Evolutionary conservation across 2,113 vertebrate species (phyloP), one percentile per base, ranked within the genome.

Genomic region (Percina caprodes): DNA sequence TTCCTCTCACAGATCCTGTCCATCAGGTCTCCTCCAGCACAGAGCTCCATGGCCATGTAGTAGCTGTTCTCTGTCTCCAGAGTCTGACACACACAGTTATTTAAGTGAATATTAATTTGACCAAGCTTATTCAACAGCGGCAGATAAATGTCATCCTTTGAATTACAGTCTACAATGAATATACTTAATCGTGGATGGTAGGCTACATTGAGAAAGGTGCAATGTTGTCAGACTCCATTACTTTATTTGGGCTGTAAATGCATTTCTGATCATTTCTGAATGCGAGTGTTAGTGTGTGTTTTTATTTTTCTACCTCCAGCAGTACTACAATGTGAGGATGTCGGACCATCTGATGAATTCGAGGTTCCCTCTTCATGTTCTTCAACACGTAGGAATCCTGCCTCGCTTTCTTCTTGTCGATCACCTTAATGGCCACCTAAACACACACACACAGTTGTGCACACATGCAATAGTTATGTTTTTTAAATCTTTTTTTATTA

Each of bases 11-110:
- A 96, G 69, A 97, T 96, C 67, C 93, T 82, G 80, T 97, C 95
- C 95, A 97, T 96, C 86, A 98, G 94, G 88, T 97, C 96, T 45
- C 96, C 92, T 0, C 96, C 95, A 0, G 94, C 90, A 60, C 95
- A 96, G 23, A 96, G 94, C 88, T 97, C 96, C 95, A 96, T 96
- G 73, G 94, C 94, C 95, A 95, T 94, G 90, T 97, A 97, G 93
- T 96, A 97, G 48, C 94, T 96, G 91, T 96, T 97, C 91, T 96
- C 92, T 0, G 96, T 97, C 93, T 97, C 96, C 89, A 96, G 85
- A 3, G 96, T 97, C 94, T 97, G 88, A 16, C 86, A 92, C 48
- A 84, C 56, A 74, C 19, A 48, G 18, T 18, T 6, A 67, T 49
- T 19, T 23, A 62, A 1, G 18, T 46, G 45, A 24, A 42, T 49